Evolutionary conservation across 2,888 invertebrate species (phyloP).

Genomic region (Chouioia cunea): DNA sequence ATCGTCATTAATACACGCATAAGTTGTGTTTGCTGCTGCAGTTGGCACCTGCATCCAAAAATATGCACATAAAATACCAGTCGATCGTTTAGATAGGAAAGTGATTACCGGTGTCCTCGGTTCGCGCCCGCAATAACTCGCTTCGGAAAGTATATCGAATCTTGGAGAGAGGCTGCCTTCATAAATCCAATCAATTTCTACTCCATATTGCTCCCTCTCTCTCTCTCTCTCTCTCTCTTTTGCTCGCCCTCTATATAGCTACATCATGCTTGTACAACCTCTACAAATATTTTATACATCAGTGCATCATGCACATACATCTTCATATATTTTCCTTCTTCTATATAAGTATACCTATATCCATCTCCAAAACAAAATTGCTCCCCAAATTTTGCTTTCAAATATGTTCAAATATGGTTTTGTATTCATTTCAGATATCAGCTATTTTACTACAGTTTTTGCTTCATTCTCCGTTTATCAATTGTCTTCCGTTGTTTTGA

Average conservation of each 20-base stretch:
- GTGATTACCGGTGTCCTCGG: constrained; percentile 33
- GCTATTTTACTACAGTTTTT: no score
- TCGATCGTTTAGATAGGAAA: constrained; percentile 31
- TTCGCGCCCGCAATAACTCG: constrained; percentile 35
- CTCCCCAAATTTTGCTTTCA: no score
- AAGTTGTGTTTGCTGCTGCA: not conserved
- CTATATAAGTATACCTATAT: no score
- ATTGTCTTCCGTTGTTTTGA: no score
- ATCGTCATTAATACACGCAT: no score
- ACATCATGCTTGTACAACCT: not conserved
- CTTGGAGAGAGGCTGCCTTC: constrained; percentile 9
- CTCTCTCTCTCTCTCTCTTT: no score
- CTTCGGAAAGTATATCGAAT: constrained; percentile 37
- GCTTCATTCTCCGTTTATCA: no score
- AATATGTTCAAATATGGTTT: no score
- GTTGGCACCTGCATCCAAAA: constrained; percentile 11
- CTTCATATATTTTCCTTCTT: not conserved
- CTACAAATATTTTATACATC: constrained; percentile 30
- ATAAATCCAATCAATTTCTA: constrained; percentile 31
- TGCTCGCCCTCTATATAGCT: not conserved
- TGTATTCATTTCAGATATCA: no score
- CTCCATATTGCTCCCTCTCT: not conserved
- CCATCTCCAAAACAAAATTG: no score
- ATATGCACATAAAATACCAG: constrained; percentile 38
- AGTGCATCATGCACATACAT: constrained; percentile 1